Conservation (phyloP, 2,797 vertebrate species). For the Catostomus latipinnis region DNA sequence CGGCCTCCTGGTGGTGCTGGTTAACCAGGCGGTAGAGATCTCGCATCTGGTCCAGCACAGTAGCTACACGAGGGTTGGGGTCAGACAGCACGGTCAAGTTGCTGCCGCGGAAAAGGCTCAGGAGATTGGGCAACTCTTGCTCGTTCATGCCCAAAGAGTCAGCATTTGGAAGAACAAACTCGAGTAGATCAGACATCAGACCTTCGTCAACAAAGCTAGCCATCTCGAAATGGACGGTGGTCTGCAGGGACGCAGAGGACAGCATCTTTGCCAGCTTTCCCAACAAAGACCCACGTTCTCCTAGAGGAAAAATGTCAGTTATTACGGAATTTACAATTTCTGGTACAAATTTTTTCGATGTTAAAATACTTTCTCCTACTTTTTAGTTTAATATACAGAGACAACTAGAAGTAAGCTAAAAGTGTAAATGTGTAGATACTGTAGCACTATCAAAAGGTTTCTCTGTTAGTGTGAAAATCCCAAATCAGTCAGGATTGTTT, state of each 20-base stretch:
- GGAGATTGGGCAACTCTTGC: slow-evolving; percentile 86
- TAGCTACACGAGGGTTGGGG: slow-evolving; percentile 85
- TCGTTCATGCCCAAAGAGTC: slow-evolving; percentile 89
- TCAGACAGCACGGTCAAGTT: slow-evolving; percentile 84
- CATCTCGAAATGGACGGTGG: slow-evolving; percentile 86
- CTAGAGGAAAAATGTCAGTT: slow-evolving; percentile 57
- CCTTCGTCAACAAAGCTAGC: slow-evolving; percentile 85
- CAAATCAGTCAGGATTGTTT: too few species aligned
- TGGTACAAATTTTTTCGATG: too few species aligned
- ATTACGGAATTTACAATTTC: too few species aligned
- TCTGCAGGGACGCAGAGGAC: slow-evolving; percentile 71
- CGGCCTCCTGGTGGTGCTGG: slow-evolving; percentile 66
- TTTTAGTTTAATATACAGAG: too few species aligned
- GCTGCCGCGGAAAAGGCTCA: slow-evolving; percentile 81
- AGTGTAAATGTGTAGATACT: too few species aligned
- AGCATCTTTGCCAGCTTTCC: slow-evolving; percentile 71
- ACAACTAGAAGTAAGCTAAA: too few species aligned
- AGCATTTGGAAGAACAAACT: slow-evolving; percentile 73
- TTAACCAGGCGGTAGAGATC: slow-evolving; percentile 83
- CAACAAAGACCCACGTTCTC: slow-evolving; percentile 77
- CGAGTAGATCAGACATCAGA: slow-evolving; percentile 81
- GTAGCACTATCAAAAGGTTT: too few species aligned
- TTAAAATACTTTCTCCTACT: too few species aligned
- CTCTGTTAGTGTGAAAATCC: too few species aligned
- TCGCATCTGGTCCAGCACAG: slow-evolving; percentile 87